Percentiles rank a stretch among this genome's conserved stretches.
Conservation (phyloP, 2,888 invertebrate species). For the Drosophila rubida region DNA sequence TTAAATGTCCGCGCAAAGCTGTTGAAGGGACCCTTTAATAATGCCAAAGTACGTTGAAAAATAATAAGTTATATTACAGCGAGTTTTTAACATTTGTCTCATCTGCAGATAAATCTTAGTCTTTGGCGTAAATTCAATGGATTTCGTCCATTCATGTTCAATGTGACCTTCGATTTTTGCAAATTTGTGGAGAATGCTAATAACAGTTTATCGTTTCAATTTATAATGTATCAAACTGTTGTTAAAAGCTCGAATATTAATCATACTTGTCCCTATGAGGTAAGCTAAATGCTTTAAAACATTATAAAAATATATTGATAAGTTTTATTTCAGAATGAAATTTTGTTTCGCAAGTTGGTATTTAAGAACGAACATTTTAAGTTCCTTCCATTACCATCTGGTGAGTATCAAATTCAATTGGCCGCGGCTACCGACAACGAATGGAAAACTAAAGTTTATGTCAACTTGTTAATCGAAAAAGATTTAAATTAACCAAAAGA, state of each 20-base stretch:
- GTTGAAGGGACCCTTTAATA: constrained; percentile 5
- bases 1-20: constrained; percentile 16
- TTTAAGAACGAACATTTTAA: constrained; percentile 20
- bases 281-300: neutral
- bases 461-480: neutral
- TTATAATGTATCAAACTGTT: neutral
- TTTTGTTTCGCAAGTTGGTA: constrained; percentile 27
- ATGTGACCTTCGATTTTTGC: constrained; percentile 38
- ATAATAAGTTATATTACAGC: neutral
- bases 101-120: constrained; percentile 33
- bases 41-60: constrained; percentile 5
- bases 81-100: neutral
- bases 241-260: constrained; percentile 19
- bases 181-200: neutral
- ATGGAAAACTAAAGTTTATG: constrained; percentile 8
- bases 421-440: constrained; percentile 10
- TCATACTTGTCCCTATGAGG: constrained; percentile 43
- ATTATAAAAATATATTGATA: neutral
- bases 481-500: neutral
- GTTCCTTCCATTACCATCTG: constrained; percentile 27
- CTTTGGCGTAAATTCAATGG: constrained; percentile 37
- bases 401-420: constrained; percentile 34
- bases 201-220: constrained; percentile 6
- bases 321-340: constrained; percentile 15
- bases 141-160: constrained; percentile 44